Base-by-base conservation (phyloP, 2,888 invertebrate species). In the Tryphoninae sp. region DNA sequence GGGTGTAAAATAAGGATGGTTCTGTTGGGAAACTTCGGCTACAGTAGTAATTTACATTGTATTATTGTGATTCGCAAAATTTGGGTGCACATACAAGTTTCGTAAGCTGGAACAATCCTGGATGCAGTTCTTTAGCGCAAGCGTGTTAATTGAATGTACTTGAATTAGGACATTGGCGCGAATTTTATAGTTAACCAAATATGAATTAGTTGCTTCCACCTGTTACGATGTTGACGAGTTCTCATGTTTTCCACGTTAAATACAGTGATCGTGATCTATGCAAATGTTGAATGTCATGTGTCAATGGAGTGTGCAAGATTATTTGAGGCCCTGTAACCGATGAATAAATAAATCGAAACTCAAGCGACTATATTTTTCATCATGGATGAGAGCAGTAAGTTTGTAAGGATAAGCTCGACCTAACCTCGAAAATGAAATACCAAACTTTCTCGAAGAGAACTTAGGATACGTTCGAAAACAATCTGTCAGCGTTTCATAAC, bases 331-430 rank as follows among this genome's bases (percentile, higher is more conserved):
- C 40, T 61, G 42, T 67, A 33, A 33, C 6, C 33, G 33, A 33
- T 33, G 33, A 33, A 4, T 33, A 22, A 72, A 67, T 2, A n/a
- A 6, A 19, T 16, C 2, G 19, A n/a, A n/a, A 53, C 51, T 58
- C 23, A 13, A 13, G 23, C 26, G 1, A 58, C 6, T 23, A 67
- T 33, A 40, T 7, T 45, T 13, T n/a, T 8, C 49, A 65, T 53
- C 71, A 81, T 81, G 81, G 78, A 81, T 45, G 78, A 75, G 40
- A 78, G 78, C 42, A 78, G 81, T 81, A 61, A 78, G 81, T 75
- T n/a, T 0, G n/a, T 42, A 22, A n/a, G 19, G 8, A 8, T 55
- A 55, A 19, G 23, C 59, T 13, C 23, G 23, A 49, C 67, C 19
- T 71, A 71, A n/a, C 58, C 42, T 71, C 58, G n/a, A 45, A 42